Percentiles rank a stretch among this genome's conserved stretches.
These are phyloP conservation scores for Fistularia tabacaria DNA, from an alignment of 2,797 vertebrate genomes.

Conservation along the genomic window DNA sequence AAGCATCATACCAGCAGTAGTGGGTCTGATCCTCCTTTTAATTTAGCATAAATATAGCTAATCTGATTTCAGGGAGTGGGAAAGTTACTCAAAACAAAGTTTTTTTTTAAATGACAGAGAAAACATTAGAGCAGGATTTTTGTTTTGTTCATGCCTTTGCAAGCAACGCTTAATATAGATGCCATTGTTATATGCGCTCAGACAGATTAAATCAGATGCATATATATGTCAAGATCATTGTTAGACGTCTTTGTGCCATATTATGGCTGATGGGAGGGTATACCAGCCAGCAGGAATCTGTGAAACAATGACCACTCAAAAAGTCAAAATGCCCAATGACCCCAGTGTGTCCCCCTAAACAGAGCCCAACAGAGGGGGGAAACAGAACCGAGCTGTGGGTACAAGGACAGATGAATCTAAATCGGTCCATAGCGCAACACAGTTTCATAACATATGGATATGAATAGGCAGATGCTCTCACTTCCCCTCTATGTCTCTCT, in stretches of 20 bases:
- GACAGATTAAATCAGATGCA: slow-evolving; percentile 16
- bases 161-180: slow-evolving; percentile 22
- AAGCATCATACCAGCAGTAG: too few species aligned
- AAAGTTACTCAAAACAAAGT: too few species aligned
- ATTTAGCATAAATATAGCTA: too few species aligned
- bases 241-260: slow-evolving; percentile 6
- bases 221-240: slow-evolving; percentile 59
- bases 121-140: slow-evolving; percentile 2
- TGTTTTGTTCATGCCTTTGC: slow-evolving; percentile 15
- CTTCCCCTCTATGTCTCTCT: too few species aligned
- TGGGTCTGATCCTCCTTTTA: too few species aligned
- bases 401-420: too few species aligned
- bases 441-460: too few species aligned
- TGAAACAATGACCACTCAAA: slow-evolving; percentile 49
- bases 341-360: background rate
- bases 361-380: background rate
- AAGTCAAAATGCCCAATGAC: slow-evolving; percentile 25
- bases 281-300: slow-evolving; percentile 14
- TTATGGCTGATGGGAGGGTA: slow-evolving; percentile 7
- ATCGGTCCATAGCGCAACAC: too few species aligned
- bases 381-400: too few species aligned
- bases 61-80: too few species aligned
- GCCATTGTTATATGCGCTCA: slow-evolving; percentile 54
- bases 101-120: background rate
- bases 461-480: too few species aligned